A percentile compares a stretch with the other conserved stretches of the same genome.
These are phyloP conservation scores for Eupithecia dodoneata DNA, from an alignment of 2,888 invertebrate species.

Conservation along the genomic window DNA sequence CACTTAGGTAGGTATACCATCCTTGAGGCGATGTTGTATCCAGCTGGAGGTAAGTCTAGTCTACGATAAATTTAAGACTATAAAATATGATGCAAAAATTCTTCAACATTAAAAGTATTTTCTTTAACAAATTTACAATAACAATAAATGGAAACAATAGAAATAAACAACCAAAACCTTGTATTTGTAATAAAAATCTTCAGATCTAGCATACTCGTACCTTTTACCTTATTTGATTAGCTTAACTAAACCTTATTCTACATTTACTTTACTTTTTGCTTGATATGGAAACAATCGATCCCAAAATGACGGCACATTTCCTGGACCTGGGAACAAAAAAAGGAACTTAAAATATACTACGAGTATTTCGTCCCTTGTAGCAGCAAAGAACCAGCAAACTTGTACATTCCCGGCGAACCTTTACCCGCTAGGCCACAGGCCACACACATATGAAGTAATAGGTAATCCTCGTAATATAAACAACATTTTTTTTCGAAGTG, in stretches of 20 bases:
- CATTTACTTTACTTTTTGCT: conserved; percentile 72
- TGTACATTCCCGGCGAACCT: background rate
- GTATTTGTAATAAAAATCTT: conserved; percentile 39
- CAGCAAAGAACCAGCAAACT: background rate
- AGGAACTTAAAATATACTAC: background rate
- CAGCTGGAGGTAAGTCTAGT: background rate
- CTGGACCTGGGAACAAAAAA: conserved; percentile 87
- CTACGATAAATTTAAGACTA: background rate
- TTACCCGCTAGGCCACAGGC: background rate
- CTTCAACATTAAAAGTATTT: background rate
- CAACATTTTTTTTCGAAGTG: too few relatives aligned
- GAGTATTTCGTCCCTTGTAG: background rate
- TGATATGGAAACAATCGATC: conserved; percentile 91
- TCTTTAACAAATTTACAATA: background rate
- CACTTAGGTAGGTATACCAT: background rate
- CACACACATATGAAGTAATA: too few relatives aligned
- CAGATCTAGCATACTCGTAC: conserved; percentile 36
- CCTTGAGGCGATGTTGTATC: background rate
- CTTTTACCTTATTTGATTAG: conserved; percentile 24
- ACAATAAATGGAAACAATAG: background rate
- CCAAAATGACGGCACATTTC: conserved; percentile 98
- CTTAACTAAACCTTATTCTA: conserved; percentile 26
- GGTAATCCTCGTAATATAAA: too few relatives aligned
- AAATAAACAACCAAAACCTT: conserved; percentile 28
- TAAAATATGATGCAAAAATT: background rate